phyloP scores from a whole-genome alignment of 1,140 invertebrate genomes.

The Leptinotarsa lineolata region DNA sequence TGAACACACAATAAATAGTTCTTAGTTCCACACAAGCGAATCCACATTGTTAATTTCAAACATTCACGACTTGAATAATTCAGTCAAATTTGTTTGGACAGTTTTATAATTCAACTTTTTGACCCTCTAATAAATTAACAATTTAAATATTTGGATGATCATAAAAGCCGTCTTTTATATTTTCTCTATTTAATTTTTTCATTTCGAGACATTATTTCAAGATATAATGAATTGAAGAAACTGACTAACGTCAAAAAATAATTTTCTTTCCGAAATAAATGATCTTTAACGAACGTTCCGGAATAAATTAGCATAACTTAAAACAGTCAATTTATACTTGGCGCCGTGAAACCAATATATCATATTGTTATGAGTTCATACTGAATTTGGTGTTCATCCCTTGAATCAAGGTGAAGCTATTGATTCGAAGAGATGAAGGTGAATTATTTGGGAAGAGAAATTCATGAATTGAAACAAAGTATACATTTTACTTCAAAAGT shows the following conservation, averaged over 20 bases:
- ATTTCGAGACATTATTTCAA: conserved; percentile 14
- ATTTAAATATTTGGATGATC: conserved; percentile 9
- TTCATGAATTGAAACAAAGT: no score
- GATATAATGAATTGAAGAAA: conserved; percentile 26
- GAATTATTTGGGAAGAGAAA: neutral
- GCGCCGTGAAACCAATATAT: conserved; percentile 32
- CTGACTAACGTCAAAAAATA: conserved; percentile 32
- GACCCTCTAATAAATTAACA: conserved; percentile 20
- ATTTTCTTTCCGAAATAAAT: conserved; percentile 32
- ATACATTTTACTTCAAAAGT: neutral
- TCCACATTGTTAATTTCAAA: no score
- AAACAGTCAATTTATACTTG: conserved; percentile 19
- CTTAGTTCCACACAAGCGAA: no score
- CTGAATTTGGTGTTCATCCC: neutral
- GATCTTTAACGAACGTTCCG: conserved; percentile 23
- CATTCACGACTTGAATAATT: neutral
- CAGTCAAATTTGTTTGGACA: neutral
- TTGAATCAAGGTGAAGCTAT: neutral
- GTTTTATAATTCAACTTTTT: neutral
- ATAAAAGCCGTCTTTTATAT: neutral
- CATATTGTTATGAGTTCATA: conserved; percentile 26
- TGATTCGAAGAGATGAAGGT: no score
- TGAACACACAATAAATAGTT: no score
- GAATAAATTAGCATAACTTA: conserved; percentile 35
- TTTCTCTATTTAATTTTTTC: conserved; percentile 16